phyloP scores from a whole-genome alignment of 2,888 invertebrate species.

The Hetaerina titia region DNA sequence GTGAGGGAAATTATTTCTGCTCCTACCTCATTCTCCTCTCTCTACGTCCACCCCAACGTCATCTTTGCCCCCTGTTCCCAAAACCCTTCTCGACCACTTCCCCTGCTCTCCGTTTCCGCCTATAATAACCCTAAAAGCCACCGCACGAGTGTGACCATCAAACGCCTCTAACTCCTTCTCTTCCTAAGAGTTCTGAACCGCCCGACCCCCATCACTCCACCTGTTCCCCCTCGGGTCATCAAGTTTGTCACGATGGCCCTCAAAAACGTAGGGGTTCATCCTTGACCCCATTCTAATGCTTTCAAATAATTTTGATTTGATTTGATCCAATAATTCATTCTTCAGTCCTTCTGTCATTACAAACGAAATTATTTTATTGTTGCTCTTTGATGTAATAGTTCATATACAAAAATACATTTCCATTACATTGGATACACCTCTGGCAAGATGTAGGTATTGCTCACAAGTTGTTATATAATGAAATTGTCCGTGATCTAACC shows the following conservation, averaged over 20 bases:
- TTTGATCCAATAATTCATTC: not conserved
- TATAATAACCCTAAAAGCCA: conserved; percentile 54
- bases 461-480: too few relatives aligned
- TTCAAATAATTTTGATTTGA: too few relatives aligned
- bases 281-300: not conserved
- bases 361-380: too few relatives aligned
- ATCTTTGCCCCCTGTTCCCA: not conserved
- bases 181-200: not conserved
- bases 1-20: not conserved
- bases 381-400: too few relatives aligned
- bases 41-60: not conserved
- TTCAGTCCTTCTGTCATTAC: not conserved
- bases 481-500: too few relatives aligned
- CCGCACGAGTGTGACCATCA: conserved; percentile 53
- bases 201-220: not conserved
- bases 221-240: conserved; percentile 12
- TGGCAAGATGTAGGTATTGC: too few relatives aligned
- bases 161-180: conserved; percentile 3
- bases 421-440: too few relatives aligned
- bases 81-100: not conserved
- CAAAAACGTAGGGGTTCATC: not conserved
- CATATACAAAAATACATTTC: too few relatives aligned
- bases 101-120: conserved; percentile 19
- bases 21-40: conserved; percentile 7
- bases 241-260: conserved; percentile 49